A percentile compares a stretch with the other conserved stretches of the same genome.
These are phyloP conservation scores for Megalops cyprinoides DNA, from an alignment of 2,797 vertebrate species.

Conservation along the genomic window DNA sequence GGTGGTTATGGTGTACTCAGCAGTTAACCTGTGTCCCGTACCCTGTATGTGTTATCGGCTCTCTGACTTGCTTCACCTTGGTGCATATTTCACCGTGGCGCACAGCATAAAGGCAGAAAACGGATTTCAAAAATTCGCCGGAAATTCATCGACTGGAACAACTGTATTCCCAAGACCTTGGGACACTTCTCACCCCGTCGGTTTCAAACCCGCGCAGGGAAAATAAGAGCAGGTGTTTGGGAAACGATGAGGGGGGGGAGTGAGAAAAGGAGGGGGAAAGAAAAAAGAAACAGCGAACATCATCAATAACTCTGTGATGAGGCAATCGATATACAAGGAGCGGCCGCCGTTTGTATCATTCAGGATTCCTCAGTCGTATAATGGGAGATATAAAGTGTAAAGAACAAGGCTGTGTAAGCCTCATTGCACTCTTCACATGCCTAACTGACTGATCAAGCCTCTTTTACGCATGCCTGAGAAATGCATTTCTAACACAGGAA, in stretches of 20 bases:
- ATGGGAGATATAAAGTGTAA: not conserved
- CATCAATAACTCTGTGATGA: slow-evolving; percentile 28
- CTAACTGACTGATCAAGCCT: slow-evolving; percentile 3
- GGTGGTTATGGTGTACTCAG: slow-evolving; percentile 59
- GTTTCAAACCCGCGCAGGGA: slow-evolving; percentile 70
- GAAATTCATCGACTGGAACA: slow-evolving; percentile 80
- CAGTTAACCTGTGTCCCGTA: slow-evolving; percentile 67
- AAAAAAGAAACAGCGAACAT: slow-evolving; percentile 29
- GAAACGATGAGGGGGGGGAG: slow-evolving; percentile 55
- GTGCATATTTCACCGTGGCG: slow-evolving; percentile 71
- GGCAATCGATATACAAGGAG: slow-evolving; percentile 54
- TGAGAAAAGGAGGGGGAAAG: slow-evolving; percentile 55
- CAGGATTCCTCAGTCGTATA: slow-evolving; percentile 25
- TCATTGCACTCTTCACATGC: not conserved
- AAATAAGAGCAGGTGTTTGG: slow-evolving; percentile 75
- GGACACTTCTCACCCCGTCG: slow-evolving; percentile 76
- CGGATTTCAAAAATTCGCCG: slow-evolving; percentile 74
- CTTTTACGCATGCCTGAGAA: not conserved
- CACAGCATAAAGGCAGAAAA: slow-evolving; percentile 76
- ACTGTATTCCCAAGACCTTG: slow-evolving; percentile 79
- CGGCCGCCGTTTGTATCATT: slow-evolving; percentile 55
- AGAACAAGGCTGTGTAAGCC: not conserved
- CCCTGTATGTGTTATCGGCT: slow-evolving; percentile 69
- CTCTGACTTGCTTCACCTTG: slow-evolving; percentile 73
- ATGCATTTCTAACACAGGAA: slow-evolving; percentile 23